Evolutionary conservation across 2,888 invertebrate species (phyloP).

Genomic region (Cephalotes varians): DNA sequence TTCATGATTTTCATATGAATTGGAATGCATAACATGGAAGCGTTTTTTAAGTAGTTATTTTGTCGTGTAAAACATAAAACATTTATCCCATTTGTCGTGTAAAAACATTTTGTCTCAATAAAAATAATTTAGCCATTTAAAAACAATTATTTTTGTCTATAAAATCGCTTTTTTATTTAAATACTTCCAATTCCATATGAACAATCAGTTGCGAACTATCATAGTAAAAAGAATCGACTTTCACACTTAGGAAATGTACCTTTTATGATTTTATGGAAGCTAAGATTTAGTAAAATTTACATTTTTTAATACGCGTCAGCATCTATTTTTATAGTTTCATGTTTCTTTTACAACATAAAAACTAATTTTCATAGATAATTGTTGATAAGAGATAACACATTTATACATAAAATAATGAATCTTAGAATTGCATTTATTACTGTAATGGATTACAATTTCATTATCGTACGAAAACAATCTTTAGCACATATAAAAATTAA

Average conservation of each 20-base stretch:
- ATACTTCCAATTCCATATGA: background rate
- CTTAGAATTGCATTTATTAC: constrained; percentile 5
- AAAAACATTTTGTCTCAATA: no score
- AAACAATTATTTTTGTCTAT: background rate
- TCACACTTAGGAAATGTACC: background rate
- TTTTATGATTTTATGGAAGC: background rate
- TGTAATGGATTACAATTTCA: constrained; percentile 28
- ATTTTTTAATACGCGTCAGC: no score
- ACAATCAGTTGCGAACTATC: background rate
- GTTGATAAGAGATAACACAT: constrained; percentile 7
- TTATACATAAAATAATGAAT: background rate
- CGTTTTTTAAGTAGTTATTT: no score
- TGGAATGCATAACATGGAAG: no score
- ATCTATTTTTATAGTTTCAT: background rate
- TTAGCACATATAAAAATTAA: background rate
- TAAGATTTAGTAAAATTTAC: background rate
- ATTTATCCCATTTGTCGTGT: no score
- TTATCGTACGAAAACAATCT: constrained; percentile 12
- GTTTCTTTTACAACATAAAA: background rate
- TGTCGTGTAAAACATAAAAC: no score
- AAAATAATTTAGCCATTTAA: no score
- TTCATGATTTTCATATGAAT: background rate
- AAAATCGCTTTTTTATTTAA: background rate
- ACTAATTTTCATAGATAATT: constrained; percentile 3
- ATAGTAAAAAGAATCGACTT: background rate